Base-by-base conservation (phyloP, 2,888 invertebrate genomes). In the Drosophila fulvimacula region DNA sequence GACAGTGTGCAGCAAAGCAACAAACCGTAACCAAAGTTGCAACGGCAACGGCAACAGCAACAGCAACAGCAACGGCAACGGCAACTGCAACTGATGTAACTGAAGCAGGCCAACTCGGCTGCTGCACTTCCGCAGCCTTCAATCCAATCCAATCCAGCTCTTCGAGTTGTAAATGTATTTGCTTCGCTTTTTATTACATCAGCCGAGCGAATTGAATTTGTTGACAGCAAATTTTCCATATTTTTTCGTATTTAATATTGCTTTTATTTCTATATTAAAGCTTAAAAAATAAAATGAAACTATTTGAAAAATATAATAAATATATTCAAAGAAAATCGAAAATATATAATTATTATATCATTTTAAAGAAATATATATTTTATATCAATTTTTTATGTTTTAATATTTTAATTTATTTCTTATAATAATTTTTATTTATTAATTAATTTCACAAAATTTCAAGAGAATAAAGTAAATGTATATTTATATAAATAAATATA, bases 11-110 rank as follows among this genome's bases (percentile, higher is more conserved):
- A 78, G 63, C 81, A 71, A 63, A 59, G 76, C 82, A 75, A 77
- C 80, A 72, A 79, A 63, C 79, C 68, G 67, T 69, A 75, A 73
- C 79, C 79, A 58, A 79, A 75, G 76, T 74, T 85, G 81, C 82
- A 77, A 68, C 61, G 66, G 66, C 62, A n/a, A 49, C 60, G 65
- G 42, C 44, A 39, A 30, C 30, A 30, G 10, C 10, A 30, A 9
- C 10, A 10, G n/a, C 38, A 38, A 17, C 9, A 3, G 38, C 38
- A 38, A 9, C n/a, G 0, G n/a, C 38, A 36, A 15, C 38, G 62
- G 60, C 68, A 34, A 34, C 34, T 17, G 15, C 53, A 48, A n/a
- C 51, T 17, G 15, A 34, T 41, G 11, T 46, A 30, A 42, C 30
- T 65, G 42, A 48, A 48, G 17, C 42, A 68, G 48, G 17, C 42